These are phyloP conservation scores for Okapia johnstoni DNA, from an alignment of 2,113 vertebrate species.

Conservation along the genomic window DNA sequence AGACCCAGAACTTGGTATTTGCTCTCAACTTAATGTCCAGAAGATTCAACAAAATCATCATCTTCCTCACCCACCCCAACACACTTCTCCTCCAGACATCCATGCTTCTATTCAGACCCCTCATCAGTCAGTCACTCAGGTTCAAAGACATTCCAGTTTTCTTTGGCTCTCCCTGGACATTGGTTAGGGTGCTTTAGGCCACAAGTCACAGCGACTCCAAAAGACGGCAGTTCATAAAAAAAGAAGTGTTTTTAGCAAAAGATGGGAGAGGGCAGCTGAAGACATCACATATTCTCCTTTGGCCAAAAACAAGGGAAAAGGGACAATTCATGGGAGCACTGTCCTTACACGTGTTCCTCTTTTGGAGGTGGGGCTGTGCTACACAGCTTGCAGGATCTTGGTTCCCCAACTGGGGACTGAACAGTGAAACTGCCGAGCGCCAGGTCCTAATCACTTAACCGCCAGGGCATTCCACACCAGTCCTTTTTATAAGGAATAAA, in stretches of 20 bases:
- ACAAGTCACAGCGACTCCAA: not conserved
- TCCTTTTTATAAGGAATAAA: not conserved
- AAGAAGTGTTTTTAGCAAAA: not conserved
- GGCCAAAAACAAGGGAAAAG: not conserved
- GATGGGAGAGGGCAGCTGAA: no score
- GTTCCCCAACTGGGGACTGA: not conserved
- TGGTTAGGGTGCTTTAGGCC: not conserved
- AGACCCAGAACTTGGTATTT: not conserved
- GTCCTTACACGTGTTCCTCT: not conserved
- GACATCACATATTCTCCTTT: not conserved
- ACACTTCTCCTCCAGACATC: no score
- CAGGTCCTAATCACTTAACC: not conserved
- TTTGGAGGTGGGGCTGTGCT: not conserved
- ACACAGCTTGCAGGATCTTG: not conserved
- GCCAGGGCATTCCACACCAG: not conserved
- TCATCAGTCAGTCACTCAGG: not conserved
- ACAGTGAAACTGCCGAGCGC: rapidly evolving
- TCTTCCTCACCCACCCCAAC: not conserved
- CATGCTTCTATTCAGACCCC: not conserved
- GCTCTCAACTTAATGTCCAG: not conserved
- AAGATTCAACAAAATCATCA: not conserved
- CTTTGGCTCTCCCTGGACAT: not conserved
- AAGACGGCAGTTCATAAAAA: not conserved
- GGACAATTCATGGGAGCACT: not conserved
- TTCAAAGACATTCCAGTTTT: not conserved